Base-by-base conservation (phyloP, 37 sponge, comb jelly and placozoan species). In the Eunapius fragilis region DNA sequence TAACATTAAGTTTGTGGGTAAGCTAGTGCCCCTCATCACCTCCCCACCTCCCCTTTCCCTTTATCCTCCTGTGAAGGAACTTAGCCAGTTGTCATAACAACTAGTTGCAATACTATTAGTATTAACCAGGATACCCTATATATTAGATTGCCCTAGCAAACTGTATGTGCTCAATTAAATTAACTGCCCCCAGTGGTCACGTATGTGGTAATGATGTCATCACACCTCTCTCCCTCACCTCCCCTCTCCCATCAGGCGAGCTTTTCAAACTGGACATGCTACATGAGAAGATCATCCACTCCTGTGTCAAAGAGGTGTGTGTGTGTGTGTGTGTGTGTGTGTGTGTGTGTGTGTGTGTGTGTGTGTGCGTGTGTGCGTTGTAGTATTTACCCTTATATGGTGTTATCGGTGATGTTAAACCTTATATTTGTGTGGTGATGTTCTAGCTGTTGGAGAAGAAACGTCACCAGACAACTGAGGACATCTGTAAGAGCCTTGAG, bases 1-100 rank as follows among this genome's bases (percentile, higher is more conserved):
- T 2, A 95, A 95, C 80, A 86, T 95, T 58, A 87, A 74, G 36
- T 95, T 95, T 73, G 91, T 92, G 67, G 95, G 95, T 94, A 70
- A 90, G 86, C n/a, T n/a, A n/a, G n/a, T n/a, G n/a, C n/a, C n/a
- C n/a, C n/a, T n/a, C n/a, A 31, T 84, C 3, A 70, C 31, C 4
- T 37, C 25, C n/a, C 36, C 2, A 34, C 37, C 13, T 11, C 71
- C 26, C 41, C 72, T 35, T 9, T 67, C 31, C 70, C 31, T 5
- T 25, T n/a, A n/a, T n/a, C n/a, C n/a, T n/a, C 58, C 58, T 11
- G 58, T 58, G 14, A 12, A 1, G 9, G 9, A 45, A 9, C 7
- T 45, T 45, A 9, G 47, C 47, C 9, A 45, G 47, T 4, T 45
- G 47, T 9, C 47, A 45, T 45, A 9, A 45, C 47, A 45, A 45